Evolutionary conservation across 2,797 vertebrate species (phyloP), one percentile per base, ranked within the genome.

Genomic region (Margarornis squamiger): DNA sequence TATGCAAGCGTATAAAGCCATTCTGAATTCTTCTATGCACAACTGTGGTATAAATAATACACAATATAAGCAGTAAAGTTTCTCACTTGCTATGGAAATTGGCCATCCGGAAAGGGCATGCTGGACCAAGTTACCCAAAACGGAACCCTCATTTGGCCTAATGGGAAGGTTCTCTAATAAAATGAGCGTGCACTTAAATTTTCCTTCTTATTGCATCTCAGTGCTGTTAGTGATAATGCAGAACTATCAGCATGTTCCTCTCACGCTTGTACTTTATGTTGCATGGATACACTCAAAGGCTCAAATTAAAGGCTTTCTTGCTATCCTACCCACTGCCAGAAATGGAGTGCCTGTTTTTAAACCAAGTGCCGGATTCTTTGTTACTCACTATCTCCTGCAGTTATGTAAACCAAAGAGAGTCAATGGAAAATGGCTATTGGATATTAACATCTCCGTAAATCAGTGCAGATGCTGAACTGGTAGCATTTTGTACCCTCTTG

Each of bases 271-370:
- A 74, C 82, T 86, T 94, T 82, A 38, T 39, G 91, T 95, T 94
- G 86, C 86, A 65, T 88, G 86, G 93, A 92, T 93, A 93, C 92
- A 88, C 67, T 94, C 46, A 84, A 90, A 93, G 77, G 80, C 90
- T 94, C 5, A 14, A 85, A 96, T 94, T 78, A 94, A 96, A 90
- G 88, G 59, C 74, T 93, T 82, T 85, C 80, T 79, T 90, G 78
- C 52, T 79, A 58, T 88, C 86, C 76, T 95, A 80, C 48, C 39
- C 0, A 0, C 83, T 89, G 90, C 88, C 82, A 87, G 93, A 92
- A 95, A 73, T 23, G 41, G 71, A 95, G 83, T 51, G 91, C 63
- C 80, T 93, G 83, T 54, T 92, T 93, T 90, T 90, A 88, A 90
- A 90, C 55, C 9, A n/a, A 74, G 58, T 59, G 51, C 43, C 0